These are phyloP conservation scores for Platynereis dumerilii DNA, from an alignment of 2,888 invertebrate genomes.

Conservation along the genomic window DNA sequence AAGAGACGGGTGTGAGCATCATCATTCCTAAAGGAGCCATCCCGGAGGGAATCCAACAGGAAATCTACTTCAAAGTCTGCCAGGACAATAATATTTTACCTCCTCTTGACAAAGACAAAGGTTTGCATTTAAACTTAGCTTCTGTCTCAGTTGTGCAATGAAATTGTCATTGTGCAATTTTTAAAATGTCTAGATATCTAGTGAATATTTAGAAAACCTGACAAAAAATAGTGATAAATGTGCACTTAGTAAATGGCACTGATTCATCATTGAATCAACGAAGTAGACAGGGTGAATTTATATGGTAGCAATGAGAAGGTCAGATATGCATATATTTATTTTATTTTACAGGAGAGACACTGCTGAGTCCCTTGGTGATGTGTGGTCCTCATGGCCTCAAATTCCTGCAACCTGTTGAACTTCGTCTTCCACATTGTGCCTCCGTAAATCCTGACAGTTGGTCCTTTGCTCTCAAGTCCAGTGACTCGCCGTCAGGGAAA, in stretches of 20 bases:
- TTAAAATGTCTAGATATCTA: no score
- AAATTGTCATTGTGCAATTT: no score
- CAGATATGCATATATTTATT: slow-evolving; percentile 5
- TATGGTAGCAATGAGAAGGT: no score
- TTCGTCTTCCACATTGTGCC: slow-evolving; percentile 80
- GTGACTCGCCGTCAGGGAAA: slow-evolving; percentile 57
- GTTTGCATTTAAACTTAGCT: slow-evolving; percentile 69
- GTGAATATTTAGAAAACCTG: no score
- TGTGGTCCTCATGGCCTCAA: slow-evolving; percentile 92
- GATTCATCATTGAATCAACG: no score
- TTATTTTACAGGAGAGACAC: slow-evolving; percentile 79
- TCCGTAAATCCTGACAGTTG: slow-evolving; percentile 65
- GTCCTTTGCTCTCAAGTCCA: slow-evolving; percentile 66
- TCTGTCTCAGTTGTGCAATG: no score
- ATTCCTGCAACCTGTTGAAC: slow-evolving; percentile 87
- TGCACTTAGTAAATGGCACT: no score
- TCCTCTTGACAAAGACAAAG: slow-evolving; percentile 88
- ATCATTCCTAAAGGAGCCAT: slow-evolving; percentile 89
- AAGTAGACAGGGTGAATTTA: no score
- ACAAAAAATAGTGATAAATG: no score
- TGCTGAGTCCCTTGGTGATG: slow-evolving; percentile 93
- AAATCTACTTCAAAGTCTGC: slow-evolving; percentile 84
- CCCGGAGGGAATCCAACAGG: slow-evolving; percentile 81
- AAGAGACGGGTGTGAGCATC: slow-evolving; percentile 88
- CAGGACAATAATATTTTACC: slow-evolving; percentile 76